Percentiles rank a stretch among this genome's conserved stretches.
These are phyloP conservation scores for Ctenosaura bakeri DNA, from an alignment of 2,797 vertebrate genomes.

Conservation along the genomic window DNA sequence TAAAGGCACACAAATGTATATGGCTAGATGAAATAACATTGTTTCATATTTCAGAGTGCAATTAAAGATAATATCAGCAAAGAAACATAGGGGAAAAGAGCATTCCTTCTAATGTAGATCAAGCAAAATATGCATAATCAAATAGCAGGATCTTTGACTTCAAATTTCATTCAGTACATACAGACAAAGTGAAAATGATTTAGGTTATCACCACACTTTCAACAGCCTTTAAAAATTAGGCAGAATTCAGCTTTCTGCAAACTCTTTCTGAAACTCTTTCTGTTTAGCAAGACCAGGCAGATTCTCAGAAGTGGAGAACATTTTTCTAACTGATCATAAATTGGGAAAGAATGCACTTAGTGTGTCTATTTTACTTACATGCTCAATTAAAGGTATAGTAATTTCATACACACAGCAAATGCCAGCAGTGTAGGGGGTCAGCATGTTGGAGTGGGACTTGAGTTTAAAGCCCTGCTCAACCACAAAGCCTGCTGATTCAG, in stretches of 20 bases:
- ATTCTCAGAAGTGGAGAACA: neutral
- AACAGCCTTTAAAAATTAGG: neutral
- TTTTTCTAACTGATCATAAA: neutral
- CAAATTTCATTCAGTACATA: neutral
- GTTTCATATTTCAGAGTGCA: conserved; percentile 50
- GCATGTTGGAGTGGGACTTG: neutral
- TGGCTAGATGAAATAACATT: conserved; percentile 57
- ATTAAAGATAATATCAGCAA: conserved; percentile 48
- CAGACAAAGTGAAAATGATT: conserved; percentile 13
- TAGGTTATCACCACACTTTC: conserved; percentile 2
- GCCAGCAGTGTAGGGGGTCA: neutral
- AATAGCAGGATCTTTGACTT: conserved; percentile 43
- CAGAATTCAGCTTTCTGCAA: neutral
- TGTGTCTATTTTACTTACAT: neutral
- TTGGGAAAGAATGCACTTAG: neutral
- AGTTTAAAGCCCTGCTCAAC: neutral
- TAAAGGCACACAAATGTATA: conserved; percentile 61
- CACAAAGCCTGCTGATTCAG: neutral
- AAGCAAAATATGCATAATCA: conserved; percentile 39
- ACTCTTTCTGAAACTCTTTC: neutral
- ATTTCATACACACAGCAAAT: neutral
- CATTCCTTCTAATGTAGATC: conserved; percentile 34
- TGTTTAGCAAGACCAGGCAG: neutral
- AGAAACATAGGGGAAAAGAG: conserved; percentile 23
- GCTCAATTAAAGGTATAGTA: neutral